A percentile compares a stretch with the other conserved stretches of the same genome.
Evolutionary conservation across 2,113 vertebrate genomes (phyloP).

Genomic region (Gavialis gangeticus): DNA sequence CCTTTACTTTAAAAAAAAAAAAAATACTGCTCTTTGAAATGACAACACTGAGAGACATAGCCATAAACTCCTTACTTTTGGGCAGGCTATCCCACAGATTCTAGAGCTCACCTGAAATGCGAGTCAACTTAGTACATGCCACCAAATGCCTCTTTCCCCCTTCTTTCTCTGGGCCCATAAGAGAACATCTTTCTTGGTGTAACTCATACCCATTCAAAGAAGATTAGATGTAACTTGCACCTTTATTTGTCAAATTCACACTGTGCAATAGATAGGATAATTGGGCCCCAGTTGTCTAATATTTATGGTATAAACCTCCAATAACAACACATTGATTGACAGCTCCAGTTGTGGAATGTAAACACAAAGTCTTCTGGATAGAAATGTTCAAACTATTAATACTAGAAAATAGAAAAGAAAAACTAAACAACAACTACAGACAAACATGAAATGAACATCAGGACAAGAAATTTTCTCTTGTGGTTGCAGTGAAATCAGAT

Average conservation of each 20-base stretch:
- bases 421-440: slow-evolving; percentile 58
- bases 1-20: neutral
- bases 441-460: slow-evolving; percentile 13
- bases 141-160: neutral
- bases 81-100: neutral
- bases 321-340: slow-evolving; percentile 67
- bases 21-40: neutral
- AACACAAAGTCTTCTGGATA: slow-evolving; percentile 55
- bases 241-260: slow-evolving; percentile 70
- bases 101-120: neutral
- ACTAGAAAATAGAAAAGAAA: slow-evolving; percentile 25
- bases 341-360: slow-evolving; percentile 48
- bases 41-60: neutral
- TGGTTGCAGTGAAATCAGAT: slow-evolving; percentile 18
- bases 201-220: neutral
- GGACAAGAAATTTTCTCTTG: slow-evolving; percentile 15
- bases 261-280: slow-evolving; percentile 57
- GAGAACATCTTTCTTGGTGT: neutral
- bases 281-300: slow-evolving; percentile 56
- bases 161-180: neutral
- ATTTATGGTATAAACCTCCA: slow-evolving; percentile 51
- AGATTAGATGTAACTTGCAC: slow-evolving; percentile 49
- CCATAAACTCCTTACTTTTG: neutral
- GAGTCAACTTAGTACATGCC: neutral
- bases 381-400: slow-evolving; percentile 39